These are phyloP conservation scores for Drosophila gaucha DNA, from an alignment of 2,888 invertebrate genomes.

Conservation along the genomic window DNA sequence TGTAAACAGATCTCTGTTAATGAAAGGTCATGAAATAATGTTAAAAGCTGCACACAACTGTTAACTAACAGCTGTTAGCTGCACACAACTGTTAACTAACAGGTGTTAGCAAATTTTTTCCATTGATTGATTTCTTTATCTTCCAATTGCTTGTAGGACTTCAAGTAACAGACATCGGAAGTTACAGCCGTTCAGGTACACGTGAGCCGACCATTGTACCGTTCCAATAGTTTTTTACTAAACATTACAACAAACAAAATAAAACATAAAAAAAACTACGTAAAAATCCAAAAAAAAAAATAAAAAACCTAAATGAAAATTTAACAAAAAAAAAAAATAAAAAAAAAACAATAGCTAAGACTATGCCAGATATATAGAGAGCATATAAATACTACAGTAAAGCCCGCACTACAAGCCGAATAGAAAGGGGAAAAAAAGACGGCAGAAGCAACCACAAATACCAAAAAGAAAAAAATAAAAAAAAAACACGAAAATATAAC, in stretches of 20 bases:
- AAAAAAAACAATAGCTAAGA: conserved; percentile 50
- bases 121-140: conserved; percentile 25
- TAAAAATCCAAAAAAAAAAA: conserved; percentile 41
- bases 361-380: conserved; percentile 51
- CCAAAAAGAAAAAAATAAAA: neutral
- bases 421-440: conserved; percentile 17
- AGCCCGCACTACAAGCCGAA: conserved; percentile 40
- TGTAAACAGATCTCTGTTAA: too few species aligned
- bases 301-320: conserved; percentile 42
- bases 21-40: too few species aligned
- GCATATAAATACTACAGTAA: conserved; percentile 37
- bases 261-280: conserved; percentile 40
- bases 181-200: conserved; percentile 98
- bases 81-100: neutral
- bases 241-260: conserved; percentile 49
- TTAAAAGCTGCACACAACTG: neutral
- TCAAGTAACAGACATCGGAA: conserved; percentile 99
- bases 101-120: neutral
- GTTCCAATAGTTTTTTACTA: conserved; percentile 66
- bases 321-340: conserved; percentile 11
- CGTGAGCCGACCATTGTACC: conserved; percentile 87
- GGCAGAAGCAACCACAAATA: conserved; percentile 12
- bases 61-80: neutral
- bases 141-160: conserved; percentile 89
- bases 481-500: neutral